Evolutionary conservation across 1,140 invertebrate species (phyloP), one percentile per base, ranked within the genome.

Genomic region (Cherax destructor): DNA sequence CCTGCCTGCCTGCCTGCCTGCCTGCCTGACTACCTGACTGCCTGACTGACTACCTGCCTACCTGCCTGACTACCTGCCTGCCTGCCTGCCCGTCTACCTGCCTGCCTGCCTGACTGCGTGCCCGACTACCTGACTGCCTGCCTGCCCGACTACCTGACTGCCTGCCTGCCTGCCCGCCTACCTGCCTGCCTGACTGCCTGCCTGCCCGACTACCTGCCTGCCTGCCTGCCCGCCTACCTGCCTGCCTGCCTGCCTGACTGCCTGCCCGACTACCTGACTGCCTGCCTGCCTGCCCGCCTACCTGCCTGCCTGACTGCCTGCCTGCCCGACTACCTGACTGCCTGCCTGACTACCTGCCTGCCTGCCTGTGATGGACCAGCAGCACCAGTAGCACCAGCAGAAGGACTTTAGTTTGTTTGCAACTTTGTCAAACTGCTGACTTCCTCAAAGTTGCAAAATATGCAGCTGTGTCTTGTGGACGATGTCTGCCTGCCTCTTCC

Each of bases 381-480:
- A 21, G 65, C 5, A 41, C 30, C 30, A 41, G 30, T 41, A 41
- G 30, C 30, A 21, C 13, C 13, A 69, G 4, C 0, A 69, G 65
- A 21, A 18, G 13, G 21, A 74, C n/a, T 24, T n/a, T 30, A 74
- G 69, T 74, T 74, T 74, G 69, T n/a, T 74, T n/a, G 6, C 21
- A 74, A 74, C 69, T 74, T 74, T n/a, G 69, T 74, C 69, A 74
- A 74, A 74, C 69, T 74, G 69, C 69, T 30, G n/a, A 74, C 69
- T 74, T 30, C n/a, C 69, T 10, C n/a, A 16, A 74, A 74, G 21
- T 16, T 74, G n/a, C 69, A 74, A 74, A 74, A 74, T 74, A 74
- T 74, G 69, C n/a, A n/a, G 69, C n/a, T 30, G 69, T n/a, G 21
- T n/a, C 69, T 74, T 30, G 69, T 74, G 69, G 69, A 1, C 7